phyloP scores from a whole-genome alignment of 2,113 vertebrate genomes.

The Scartelaos histophorus region DNA sequence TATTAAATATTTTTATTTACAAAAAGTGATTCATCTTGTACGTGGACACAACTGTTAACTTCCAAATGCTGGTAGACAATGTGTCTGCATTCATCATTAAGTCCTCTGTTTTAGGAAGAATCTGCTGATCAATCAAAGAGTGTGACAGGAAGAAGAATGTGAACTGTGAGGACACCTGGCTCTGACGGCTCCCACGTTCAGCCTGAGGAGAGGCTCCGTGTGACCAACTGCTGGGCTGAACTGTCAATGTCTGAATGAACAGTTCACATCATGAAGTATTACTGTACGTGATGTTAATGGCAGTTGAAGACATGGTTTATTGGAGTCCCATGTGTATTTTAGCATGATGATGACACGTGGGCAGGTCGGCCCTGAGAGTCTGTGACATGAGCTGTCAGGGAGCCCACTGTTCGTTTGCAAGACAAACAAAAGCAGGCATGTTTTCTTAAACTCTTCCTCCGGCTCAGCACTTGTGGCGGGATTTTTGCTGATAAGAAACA shows the following conservation, averaged over 20 bases:
- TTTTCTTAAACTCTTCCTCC: conserved; percentile 72
- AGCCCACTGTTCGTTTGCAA: conserved; percentile 72
- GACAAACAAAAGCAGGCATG: conserved; percentile 71
- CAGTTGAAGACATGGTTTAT: neutral
- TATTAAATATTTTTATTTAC: neutral
- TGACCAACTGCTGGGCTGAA: neutral
- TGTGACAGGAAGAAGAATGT: conserved; percentile 3
- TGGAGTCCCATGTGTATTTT: conserved; percentile 1
- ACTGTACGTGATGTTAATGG: neutral
- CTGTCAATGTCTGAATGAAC: neutral
- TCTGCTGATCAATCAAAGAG: conserved; percentile 4
- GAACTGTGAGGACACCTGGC: conserved; percentile 3
- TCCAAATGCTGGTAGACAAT: neutral
- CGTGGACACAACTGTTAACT: neutral
- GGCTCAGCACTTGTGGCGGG: conserved; percentile 49
- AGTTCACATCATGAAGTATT: neutral
- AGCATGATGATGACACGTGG: conserved; percentile 32
- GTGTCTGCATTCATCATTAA: conserved; percentile 8
- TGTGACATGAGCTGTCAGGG: conserved; percentile 64
- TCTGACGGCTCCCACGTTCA: neutral
- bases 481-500: conserved; percentile 68
- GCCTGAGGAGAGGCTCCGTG: neutral
- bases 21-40: neutral
- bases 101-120: conserved; percentile 1
- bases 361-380: conserved; percentile 40